A percentile compares a stretch with the other conserved stretches of the same genome.
Conservation (phyloP, 1,140 invertebrate species). For the Medauroidea extradentata region DNA sequence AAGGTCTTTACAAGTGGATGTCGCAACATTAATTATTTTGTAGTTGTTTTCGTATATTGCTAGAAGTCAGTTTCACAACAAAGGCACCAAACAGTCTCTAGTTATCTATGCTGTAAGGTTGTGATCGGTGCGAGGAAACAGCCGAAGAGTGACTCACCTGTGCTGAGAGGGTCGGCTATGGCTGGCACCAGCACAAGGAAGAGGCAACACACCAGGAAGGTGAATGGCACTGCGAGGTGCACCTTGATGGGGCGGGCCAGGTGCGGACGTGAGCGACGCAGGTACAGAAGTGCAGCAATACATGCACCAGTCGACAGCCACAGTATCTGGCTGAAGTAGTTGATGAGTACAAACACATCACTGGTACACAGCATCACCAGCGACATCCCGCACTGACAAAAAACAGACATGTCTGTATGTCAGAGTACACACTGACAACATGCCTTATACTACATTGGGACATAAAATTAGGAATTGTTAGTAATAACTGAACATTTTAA, state of each 20-base stretch:
- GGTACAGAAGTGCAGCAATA: conserved; percentile 72
- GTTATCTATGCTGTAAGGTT: too few relatives aligned
- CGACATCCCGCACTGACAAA: conserved; percentile 63
- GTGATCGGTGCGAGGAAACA: too few relatives aligned
- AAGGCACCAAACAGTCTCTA: too few relatives aligned
- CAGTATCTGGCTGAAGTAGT: conserved; percentile 74
- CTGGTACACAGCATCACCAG: conserved; percentile 65
- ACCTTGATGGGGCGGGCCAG: conserved; percentile 77
- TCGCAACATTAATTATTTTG: too few relatives aligned
- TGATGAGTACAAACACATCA: conserved; percentile 67
- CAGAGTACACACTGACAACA: too few relatives aligned
- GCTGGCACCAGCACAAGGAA: conserved; percentile 50
- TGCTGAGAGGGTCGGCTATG: conserved; percentile 36
- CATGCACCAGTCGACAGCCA: conserved; percentile 73
- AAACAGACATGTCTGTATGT: conserved; percentile 7
- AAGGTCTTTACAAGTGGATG: too few relatives aligned
- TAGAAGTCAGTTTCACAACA: too few relatives aligned
- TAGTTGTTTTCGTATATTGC: too few relatives aligned
- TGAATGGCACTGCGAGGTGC: conserved; percentile 49
- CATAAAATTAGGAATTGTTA: too few relatives aligned
- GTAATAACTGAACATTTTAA: too few relatives aligned
- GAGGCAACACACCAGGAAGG: conserved; percentile 47
- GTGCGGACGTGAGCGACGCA: conserved; percentile 67
- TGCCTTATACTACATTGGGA: too few relatives aligned
- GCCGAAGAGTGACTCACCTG: too few relatives aligned